Conservation (phyloP, 2,113 vertebrate species). For the human (Homo sapiens) region DNA sequence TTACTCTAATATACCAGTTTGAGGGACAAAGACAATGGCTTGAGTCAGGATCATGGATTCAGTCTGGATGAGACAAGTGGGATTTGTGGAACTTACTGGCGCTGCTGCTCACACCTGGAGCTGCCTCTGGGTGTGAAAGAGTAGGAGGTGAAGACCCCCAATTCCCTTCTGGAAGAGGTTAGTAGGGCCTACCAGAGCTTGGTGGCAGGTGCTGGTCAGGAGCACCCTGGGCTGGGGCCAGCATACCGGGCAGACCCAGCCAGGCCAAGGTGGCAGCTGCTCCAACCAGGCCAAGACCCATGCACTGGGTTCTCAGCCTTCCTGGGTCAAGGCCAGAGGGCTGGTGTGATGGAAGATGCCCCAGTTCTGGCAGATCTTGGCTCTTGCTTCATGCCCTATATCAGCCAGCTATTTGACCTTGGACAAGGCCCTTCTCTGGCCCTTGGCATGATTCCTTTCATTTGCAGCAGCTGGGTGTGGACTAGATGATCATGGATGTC, state of each 20-base stretch:
- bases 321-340: not conserved
- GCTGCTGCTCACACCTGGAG: not conserved
- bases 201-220: not conserved
- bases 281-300: not conserved
- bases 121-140: not conserved
- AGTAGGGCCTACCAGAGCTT: not conserved
- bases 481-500: not conserved
- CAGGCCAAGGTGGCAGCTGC: not conserved
- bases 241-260: not conserved
- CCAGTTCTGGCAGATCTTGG: not conserved
- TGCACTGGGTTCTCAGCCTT: not conserved
- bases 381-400: not conserved
- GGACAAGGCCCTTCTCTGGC: not conserved
- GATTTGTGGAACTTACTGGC: not conserved
- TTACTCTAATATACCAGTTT: not conserved
- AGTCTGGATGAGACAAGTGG: not conserved
- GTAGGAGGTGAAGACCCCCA: not conserved
- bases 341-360: not conserved
- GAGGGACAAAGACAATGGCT: not conserved
- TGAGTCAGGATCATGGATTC: not conserved
- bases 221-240: not conserved
- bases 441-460: slow-evolving; percentile 1
- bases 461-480: not conserved
- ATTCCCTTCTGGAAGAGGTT: not conserved
- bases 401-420: not conserved